These are phyloP conservation scores for Aporrectodea caliginosa DNA, from an alignment of 1,140 invertebrate genomes.

Conservation along the genomic window DNA sequence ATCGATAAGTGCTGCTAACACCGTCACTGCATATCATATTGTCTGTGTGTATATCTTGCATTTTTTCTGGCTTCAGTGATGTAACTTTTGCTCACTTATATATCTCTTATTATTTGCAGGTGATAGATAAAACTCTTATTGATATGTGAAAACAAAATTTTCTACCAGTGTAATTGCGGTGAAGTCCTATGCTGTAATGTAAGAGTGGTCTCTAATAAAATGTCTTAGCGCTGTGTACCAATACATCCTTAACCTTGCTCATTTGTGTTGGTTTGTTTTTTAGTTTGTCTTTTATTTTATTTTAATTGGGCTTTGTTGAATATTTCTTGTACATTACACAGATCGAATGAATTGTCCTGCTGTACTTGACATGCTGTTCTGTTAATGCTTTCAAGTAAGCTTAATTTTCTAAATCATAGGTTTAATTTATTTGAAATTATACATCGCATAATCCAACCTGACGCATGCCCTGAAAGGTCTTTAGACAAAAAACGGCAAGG, in stretches of 20 bases:
- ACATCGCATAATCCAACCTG: too few relatives aligned
- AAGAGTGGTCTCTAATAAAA: not conserved
- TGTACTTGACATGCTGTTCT: too few relatives aligned
- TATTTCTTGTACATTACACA: conserved; percentile 3
- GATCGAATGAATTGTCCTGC: too few relatives aligned
- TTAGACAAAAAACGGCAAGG: too few relatives aligned
- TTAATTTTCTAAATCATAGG: too few relatives aligned
- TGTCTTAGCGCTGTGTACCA: not conserved
- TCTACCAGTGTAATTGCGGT: not conserved
- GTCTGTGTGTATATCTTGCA: not conserved
- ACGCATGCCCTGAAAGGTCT: too few relatives aligned
- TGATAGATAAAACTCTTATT: not conserved
- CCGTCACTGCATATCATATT: not conserved
- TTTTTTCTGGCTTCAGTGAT: not conserved
- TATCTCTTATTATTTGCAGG: not conserved
- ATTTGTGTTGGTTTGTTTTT: not conserved
- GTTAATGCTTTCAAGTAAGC: too few relatives aligned
- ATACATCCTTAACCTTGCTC: not conserved
- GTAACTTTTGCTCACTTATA: not conserved
- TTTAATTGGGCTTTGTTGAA: not conserved
- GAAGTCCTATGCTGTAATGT: too few relatives aligned
- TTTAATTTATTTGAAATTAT: too few relatives aligned
- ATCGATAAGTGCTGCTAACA: too few relatives aligned
- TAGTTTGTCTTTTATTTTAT: not conserved
- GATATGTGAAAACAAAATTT: not conserved